Evolutionary conservation across 2,113 vertebrate genomes (phyloP).

Genomic region (Nerophis lumbriciformis): DNA sequence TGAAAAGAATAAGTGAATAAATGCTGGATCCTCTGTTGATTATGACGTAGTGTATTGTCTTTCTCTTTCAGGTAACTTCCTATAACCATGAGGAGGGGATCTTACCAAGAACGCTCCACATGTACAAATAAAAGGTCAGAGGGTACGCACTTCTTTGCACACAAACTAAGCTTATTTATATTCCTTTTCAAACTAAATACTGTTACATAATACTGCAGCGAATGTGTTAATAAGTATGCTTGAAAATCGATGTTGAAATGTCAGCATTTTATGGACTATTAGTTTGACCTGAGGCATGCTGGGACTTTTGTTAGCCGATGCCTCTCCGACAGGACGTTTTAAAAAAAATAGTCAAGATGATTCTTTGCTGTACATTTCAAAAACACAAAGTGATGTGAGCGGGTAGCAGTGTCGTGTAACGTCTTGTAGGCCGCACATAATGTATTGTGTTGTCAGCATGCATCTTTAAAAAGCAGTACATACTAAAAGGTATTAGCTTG

Average conservation of each 20-base stretch:
- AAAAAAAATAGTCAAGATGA: neutral
- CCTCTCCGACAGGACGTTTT: no score
- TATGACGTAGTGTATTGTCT: no score
- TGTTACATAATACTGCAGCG: conserved; percentile 5
- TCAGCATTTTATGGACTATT: no score
- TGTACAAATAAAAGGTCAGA: conserved; percentile 24
- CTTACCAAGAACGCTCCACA: neutral
- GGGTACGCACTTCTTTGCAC: conserved; percentile 50
- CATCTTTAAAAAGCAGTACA: conserved; percentile 19
- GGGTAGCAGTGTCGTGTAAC: no score
- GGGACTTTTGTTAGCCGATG: conserved; percentile 3
- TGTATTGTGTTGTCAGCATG: conserved; percentile 25
- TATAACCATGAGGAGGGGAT: no score
- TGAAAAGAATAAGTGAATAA: no score
- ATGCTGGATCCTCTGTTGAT: no score
- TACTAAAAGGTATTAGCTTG: neutral
- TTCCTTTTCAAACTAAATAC: conserved; percentile 31
- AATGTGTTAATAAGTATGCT: no score
- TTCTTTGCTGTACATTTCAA: neutral
- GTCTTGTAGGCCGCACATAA: no score
- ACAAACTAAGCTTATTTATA: conserved; percentile 57
- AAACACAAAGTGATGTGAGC: neutral
- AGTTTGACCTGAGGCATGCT: conserved; percentile 36
- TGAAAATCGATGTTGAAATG: no score
- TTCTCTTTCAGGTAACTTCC: conserved; percentile 7